Evolutionary conservation across 2,113 vertebrate genomes (phyloP).

Genomic region (Mesitornis unicolor): DNA sequence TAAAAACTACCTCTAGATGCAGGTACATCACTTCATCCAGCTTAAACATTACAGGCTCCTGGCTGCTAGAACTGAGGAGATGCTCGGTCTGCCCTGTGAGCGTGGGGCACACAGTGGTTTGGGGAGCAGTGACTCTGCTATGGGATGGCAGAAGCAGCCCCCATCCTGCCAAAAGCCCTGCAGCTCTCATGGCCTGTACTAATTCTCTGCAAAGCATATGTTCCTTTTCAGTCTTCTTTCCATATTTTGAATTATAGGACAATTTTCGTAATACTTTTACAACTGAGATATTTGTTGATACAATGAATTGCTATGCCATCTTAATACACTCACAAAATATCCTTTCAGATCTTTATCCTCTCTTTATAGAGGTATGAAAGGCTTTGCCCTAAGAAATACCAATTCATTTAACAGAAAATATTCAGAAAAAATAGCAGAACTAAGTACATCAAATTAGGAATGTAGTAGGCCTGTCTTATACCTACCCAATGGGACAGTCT

Average conservation of each 20-base stretch:
- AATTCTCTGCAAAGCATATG: not conserved
- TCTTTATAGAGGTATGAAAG: not conserved
- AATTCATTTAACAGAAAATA: not conserved
- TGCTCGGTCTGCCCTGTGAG: not conserved
- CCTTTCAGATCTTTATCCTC: not conserved
- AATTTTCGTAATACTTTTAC: not conserved
- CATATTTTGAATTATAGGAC: not conserved
- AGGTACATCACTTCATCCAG: not conserved
- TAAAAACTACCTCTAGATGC: not conserved
- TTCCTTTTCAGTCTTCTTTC: not conserved
- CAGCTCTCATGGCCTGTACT: not conserved
- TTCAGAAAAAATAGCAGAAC: not conserved
- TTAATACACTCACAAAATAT: not conserved
- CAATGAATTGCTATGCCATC: not conserved
- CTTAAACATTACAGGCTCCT: not conserved
- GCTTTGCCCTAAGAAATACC: not conserved
- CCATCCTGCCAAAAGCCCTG: not conserved
- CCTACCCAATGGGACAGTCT: not conserved
- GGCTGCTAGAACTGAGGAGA: not conserved
- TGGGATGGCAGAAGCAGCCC: not conserved
- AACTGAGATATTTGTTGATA: not conserved
- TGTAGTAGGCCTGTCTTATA: not conserved
- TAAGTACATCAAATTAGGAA: not conserved
- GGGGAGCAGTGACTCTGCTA: not conserved
- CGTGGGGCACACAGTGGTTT: accelerated